Base-by-base conservation (phyloP, 2,113 vertebrate species). In the Grammomys dolichurus region DNA sequence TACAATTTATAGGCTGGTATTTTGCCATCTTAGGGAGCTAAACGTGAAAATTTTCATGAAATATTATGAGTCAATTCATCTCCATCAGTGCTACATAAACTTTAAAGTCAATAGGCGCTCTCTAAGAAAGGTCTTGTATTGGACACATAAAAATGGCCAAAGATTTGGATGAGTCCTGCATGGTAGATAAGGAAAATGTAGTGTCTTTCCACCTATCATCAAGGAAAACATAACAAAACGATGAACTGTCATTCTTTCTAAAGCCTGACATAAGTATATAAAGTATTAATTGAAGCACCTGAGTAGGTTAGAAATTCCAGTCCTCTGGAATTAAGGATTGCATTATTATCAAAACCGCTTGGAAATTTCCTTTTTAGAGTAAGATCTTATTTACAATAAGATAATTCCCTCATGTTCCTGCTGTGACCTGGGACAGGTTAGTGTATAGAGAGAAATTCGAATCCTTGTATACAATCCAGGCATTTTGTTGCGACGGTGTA, bases 151-250 rank as follows among this genome's bases (percentile, higher is more conserved):
- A 92, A 70, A 70, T 80, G 80, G 89, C 17, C 80, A 14, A 85
- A 82, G 58, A 63, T 75, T 72, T 77, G 70, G 87, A 95, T 56
- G 7, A 94, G 43, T 81, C 0, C 10, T 40, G 5, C 33, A 69
- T 19, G 43, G 48, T 84, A 92, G 86, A 75, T 77, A 7, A 70
- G 77, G 20, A 91, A 87, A 95, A 72, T 46, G 67, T 33, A 88
- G 4, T 0, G 28, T 56, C 6, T 81, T 85, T 1, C 4, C 63
- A 43, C 46, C 36, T 60, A 77, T 82, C 2, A 36, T 88, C 24
- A 73, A 75, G 48, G 36, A n/a, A 40, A 60, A 65, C 65, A 54
- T 93, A 88, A n/a, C n/a, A 95, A 14, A 95, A n/a, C 60, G 19
- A 14, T 65, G 73, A 73, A 78, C 58, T 85, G 40, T 22, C 19